Evolutionary conservation across 2,797 vertebrate genomes (phyloP).

Genomic region (Sebastes vulpes): DNA sequence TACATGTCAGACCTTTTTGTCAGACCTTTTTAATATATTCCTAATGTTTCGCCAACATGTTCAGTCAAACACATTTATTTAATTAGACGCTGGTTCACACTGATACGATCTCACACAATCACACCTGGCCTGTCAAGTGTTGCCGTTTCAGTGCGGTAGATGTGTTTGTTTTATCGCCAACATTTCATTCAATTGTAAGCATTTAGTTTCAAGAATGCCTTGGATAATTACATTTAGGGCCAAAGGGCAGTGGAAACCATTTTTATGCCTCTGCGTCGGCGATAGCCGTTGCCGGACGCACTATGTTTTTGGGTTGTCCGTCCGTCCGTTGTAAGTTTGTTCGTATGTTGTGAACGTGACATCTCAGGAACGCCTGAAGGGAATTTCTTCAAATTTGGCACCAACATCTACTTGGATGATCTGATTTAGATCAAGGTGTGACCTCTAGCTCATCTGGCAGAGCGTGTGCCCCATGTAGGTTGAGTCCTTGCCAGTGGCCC

Average conservation of each 20-base stretch:
- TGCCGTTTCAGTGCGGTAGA: neutral
- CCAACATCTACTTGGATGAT: neutral
- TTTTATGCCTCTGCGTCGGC: neutral
- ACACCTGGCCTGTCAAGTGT: neutral
- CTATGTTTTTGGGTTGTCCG: neutral
- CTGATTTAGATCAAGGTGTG: too few relatives aligned
- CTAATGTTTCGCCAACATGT: slow-evolving; percentile 4
- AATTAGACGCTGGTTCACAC: neutral
- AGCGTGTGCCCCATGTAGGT: too few relatives aligned
- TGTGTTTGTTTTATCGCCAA: neutral
- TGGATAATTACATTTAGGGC: neutral
- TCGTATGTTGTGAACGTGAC: neutral
- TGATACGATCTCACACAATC: neutral
- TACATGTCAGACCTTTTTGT: neutral
- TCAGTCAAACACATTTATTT: slow-evolving; percentile 8
- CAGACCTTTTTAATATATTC: neutral
- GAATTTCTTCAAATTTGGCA: neutral
- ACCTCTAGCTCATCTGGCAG: too few relatives aligned
- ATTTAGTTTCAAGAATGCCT: neutral
- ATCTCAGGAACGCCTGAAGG: neutral
- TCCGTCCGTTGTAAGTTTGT: neutral
- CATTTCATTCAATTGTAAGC: neutral
- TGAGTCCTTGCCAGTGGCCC: too few relatives aligned
- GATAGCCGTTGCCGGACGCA: too few relatives aligned
- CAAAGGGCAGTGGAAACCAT: neutral